Percentiles rank a stretch among this genome's conserved stretches.
phyloP scores from a whole-genome alignment of 2,888 invertebrate genomes.

The Ectemnius continuus region DNA sequence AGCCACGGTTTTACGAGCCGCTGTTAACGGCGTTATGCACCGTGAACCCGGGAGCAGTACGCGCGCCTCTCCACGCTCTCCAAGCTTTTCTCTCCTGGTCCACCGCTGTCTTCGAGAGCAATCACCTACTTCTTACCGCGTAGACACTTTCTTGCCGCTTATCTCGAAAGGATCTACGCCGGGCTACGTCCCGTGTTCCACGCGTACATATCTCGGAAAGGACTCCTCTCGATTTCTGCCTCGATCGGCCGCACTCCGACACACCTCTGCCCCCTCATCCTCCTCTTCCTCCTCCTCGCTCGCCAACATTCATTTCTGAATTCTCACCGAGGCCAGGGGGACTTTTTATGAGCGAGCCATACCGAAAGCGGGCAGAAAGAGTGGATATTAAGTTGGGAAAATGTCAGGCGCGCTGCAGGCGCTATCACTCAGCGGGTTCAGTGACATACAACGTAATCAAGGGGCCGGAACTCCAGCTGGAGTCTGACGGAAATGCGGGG shows the following conservation, averaged over 20 bases:
- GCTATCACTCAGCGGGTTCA: conserved; percentile 37
- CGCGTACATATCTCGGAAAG: conserved; percentile 9
- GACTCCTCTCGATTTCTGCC: conserved; percentile 7
- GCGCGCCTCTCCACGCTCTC: conserved; percentile 21
- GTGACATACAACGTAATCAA: conserved; percentile 40
- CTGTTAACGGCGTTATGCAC: conserved; percentile 56
- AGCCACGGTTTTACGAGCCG: conserved; percentile 57
- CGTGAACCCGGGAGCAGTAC: conserved; percentile 36
- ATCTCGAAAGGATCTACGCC: conserved; percentile 1
- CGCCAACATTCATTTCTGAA: no score
- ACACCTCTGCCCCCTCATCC: neutral
- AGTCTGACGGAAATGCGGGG: conserved; percentile 36
- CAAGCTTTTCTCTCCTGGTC: conserved; percentile 18
- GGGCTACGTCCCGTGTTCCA: conserved; percentile 17
- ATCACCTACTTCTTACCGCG: conserved; percentile 43
- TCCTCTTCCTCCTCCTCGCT: neutral
- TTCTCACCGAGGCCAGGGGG: neutral
- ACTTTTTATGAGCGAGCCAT: neutral
- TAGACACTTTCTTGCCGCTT: conserved; percentile 11
- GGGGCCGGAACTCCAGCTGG: conserved; percentile 23
- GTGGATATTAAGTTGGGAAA: neutral
- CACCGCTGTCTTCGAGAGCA: conserved; percentile 37
- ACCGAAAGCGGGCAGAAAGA: neutral
- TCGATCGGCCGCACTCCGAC: neutral
- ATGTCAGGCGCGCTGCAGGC: neutral